These are phyloP conservation scores for Glyphotaelius pellucidus DNA, from an alignment of 2,888 invertebrate genomes.

Conservation along the genomic window DNA sequence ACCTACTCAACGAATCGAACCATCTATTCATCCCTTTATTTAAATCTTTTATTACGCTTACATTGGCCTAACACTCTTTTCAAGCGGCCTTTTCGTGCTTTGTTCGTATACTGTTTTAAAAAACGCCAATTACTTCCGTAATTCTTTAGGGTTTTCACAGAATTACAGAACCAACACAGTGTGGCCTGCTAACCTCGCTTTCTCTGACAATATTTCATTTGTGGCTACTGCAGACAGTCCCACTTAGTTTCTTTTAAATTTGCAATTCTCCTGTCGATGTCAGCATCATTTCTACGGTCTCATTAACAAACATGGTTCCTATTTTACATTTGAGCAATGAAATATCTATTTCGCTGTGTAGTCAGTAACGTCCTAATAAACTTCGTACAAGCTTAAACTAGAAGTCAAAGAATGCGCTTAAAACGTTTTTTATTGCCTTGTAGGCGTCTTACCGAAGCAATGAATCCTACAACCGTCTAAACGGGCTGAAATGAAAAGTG, in stretches of 20 bases:
- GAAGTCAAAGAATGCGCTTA: background rate
- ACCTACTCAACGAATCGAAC: background rate
- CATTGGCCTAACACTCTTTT: background rate
- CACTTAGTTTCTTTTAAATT: background rate
- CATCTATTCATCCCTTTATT: background rate
- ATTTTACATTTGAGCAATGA: background rate
- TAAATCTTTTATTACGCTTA: background rate
- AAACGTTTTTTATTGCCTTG: background rate
- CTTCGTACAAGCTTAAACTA: background rate
- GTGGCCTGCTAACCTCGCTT: too few species aligned
- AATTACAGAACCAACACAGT: too few species aligned
- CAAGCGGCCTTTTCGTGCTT: background rate
- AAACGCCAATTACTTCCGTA: background rate
- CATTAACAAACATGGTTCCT: too few species aligned
- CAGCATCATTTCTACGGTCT: background rate
- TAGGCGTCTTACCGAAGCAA: background rate
- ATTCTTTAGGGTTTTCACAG: too few species aligned
- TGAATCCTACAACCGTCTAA: background rate
- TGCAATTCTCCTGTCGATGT: background rate
- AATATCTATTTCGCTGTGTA: background rate
- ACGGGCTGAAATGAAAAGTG: background rate
- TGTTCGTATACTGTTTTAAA: background rate
- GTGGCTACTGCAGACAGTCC: background rate
- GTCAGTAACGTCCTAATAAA: background rate
- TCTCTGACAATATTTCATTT: background rate